A percentile compares a stretch with the other conserved stretches of the same genome.
These are phyloP conservation scores for Schizothorax lantsangensis DNA, from an alignment of 2,797 vertebrate genomes.

Conservation along the genomic window DNA sequence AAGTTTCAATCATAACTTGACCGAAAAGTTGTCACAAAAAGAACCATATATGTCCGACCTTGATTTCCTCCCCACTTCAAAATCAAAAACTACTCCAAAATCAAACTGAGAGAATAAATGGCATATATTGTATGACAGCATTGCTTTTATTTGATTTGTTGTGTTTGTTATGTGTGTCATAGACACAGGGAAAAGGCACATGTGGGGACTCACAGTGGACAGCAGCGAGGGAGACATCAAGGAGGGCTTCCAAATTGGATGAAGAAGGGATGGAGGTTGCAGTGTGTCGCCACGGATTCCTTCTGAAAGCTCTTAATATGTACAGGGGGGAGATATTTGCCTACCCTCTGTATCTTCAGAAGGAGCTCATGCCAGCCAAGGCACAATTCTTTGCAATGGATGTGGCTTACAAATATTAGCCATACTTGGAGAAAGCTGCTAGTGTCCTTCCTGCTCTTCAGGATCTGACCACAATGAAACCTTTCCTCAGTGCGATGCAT, in stretches of 20 bases:
- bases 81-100: background rate
- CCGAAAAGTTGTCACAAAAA: background rate
- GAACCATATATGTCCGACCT: background rate
- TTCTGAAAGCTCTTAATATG: constrained; percentile 55
- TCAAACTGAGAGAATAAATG: constrained; percentile 18
- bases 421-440: constrained; percentile 42
- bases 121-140: constrained; percentile 1
- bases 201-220: constrained; percentile 45
- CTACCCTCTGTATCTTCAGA: background rate
- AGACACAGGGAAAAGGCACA: constrained; percentile 43
- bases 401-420: constrained; percentile 47
- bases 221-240: constrained; percentile 37
- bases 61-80: background rate
- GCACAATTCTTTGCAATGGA: constrained; percentile 30
- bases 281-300: constrained; percentile 39
- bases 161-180: constrained; percentile 34
- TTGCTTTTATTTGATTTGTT: constrained; percentile 36
- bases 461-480: constrained; percentile 24
- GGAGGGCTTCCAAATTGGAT: constrained; percentile 40
- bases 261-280: constrained; percentile 53
- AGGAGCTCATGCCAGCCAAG: constrained; percentile 26
- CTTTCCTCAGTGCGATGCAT: constrained; percentile 45
- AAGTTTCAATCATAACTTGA: background rate
- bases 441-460: constrained; percentile 34
- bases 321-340: constrained; percentile 50